A percentile compares a stretch with the other conserved stretches of the same genome.
Conservation (phyloP, 37 sponge, comb jelly and placozoan genomes). For the Spongilla lacustris region DNA sequence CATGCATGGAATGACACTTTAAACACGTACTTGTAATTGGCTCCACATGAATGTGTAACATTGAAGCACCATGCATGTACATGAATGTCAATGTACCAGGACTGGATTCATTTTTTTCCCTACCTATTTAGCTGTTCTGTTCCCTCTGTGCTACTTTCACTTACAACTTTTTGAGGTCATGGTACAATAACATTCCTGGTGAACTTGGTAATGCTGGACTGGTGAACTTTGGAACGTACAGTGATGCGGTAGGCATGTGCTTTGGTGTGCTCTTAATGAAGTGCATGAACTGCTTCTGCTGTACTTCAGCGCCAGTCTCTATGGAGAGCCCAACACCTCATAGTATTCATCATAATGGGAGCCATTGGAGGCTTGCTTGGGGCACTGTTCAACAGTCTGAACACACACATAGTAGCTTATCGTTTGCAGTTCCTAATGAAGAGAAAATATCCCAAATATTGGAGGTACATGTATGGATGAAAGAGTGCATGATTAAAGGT, state of each 20-base stretch:
- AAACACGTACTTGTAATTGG: too few relatives aligned
- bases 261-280: not conserved
- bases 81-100: too few relatives aligned
- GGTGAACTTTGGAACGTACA: conserved; percentile 88
- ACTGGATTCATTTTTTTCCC: not conserved
- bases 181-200: not conserved
- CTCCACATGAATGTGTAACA: too few relatives aligned
- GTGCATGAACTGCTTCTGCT: not conserved
- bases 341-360: conserved; percentile 88
- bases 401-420: conserved; percentile 79
- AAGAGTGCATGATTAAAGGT: too few relatives aligned
- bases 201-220: conserved; percentile 74
- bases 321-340: conserved; percentile 81
- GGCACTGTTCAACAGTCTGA: conserved; percentile 91
- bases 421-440: conserved; percentile 75
- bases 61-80: too few relatives aligned
- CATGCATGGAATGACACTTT: too few relatives aligned
- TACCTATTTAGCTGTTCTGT: conserved; percentile 89
- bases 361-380: conserved; percentile 92
- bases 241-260: conserved; percentile 8
- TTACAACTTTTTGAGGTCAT: conserved; percentile 77
- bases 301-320: not conserved
- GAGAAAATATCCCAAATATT: conserved; percentile 10
- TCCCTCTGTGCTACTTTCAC: conserved; percentile 86
- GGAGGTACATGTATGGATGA: too few relatives aligned